These are phyloP conservation scores for Alethe castanea DNA, from an alignment of 2,113 vertebrate species.

Conservation along the genomic window DNA sequence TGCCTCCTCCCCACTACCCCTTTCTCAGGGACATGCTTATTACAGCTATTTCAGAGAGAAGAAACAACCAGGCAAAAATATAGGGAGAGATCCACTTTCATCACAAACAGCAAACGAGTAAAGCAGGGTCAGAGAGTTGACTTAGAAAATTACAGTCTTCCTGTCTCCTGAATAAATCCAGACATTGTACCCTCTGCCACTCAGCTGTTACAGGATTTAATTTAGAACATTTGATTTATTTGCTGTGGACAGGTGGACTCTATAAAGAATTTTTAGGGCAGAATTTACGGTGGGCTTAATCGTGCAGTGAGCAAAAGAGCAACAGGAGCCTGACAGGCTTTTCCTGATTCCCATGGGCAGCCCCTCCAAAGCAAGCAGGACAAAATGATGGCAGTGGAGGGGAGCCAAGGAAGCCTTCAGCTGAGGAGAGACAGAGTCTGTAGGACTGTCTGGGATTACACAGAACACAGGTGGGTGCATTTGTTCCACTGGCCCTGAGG, in stretches of 20 bases:
- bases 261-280: conserved; percentile 67
- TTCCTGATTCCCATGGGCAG: neutral
- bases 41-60: conserved; percentile 48
- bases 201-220: conserved; percentile 73
- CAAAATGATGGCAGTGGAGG: neutral
- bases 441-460: neutral
- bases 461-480: neutral
- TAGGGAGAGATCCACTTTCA: conserved; percentile 57
- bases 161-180: conserved; percentile 72
- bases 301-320: conserved; percentile 1
- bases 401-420: neutral
- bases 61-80: conserved; percentile 16
- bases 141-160: conserved; percentile 75
- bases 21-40: conserved; percentile 22
- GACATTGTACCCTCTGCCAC: conserved; percentile 38
- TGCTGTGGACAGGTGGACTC: conserved; percentile 69
- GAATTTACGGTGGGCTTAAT: conserved; percentile 59
- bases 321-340: neutral
- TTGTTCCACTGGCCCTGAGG: neutral
- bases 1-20: neutral
- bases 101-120: conserved; percentile 47
- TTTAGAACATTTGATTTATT: conserved; percentile 78
- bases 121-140: conserved; percentile 72
- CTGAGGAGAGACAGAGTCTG: neutral
- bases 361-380: neutral